These are phyloP conservation scores for Cyprinodon brontotheroides DNA, from an alignment of 2,113 vertebrate genomes.

Conservation along the genomic window DNA sequence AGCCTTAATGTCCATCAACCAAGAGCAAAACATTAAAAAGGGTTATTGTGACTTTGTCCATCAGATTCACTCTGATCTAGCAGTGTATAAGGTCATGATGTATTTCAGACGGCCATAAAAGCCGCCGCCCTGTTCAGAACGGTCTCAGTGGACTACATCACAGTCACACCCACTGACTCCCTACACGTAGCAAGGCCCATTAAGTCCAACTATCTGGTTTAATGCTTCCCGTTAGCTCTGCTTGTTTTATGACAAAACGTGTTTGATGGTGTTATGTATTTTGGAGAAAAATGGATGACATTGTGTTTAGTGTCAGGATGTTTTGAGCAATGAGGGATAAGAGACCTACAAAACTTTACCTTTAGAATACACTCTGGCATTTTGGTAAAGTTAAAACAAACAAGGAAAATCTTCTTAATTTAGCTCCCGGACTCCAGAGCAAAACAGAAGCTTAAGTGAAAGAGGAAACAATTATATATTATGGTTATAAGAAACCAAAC, in stretches of 20 bases:
- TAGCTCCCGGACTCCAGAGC: neutral
- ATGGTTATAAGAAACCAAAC: neutral
- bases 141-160: constrained; percentile 62
- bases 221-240: constrained; percentile 33
- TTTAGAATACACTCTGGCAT: too few species aligned
- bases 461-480: neutral
- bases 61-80: constrained; percentile 55
- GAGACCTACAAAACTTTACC: neutral
- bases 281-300: constrained; percentile 34
- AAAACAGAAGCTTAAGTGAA: neutral
- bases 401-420: neutral
- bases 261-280: constrained; percentile 60
- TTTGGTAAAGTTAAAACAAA: neutral
- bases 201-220: constrained; percentile 64
- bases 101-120: constrained; percentile 73
- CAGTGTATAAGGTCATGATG: constrained; percentile 70
- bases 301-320: constrained; percentile 34
- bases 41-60: constrained; percentile 33
- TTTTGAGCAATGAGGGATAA: constrained; percentile 3
- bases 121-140: constrained; percentile 28
- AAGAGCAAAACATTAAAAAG: constrained; percentile 21
- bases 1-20: constrained; percentile 55
- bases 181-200: constrained; percentile 67
- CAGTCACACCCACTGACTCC: constrained; percentile 53
- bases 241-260: constrained; percentile 42